Evolutionary conservation across 2,113 vertebrate genomes (phyloP), one percentile per base, ranked within the genome.

Genomic region (Butastur rufipennis): DNA sequence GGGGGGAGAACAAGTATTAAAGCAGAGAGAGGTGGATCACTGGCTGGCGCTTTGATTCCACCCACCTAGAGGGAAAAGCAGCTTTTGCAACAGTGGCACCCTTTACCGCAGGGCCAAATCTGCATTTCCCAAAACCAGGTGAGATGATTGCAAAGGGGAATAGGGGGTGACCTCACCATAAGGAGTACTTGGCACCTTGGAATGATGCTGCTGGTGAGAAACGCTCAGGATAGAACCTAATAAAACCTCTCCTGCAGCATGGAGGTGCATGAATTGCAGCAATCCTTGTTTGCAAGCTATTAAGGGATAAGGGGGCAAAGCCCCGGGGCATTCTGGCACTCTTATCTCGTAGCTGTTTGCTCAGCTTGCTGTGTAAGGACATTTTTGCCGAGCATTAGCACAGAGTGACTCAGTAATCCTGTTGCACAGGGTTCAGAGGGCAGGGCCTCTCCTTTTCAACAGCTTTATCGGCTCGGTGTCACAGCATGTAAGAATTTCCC

Each of bases 381-480:
- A 62, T 93, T 88, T 88, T 38, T 94, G 67, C 77, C 11, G 8
- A 79, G 92, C 58, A 0, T 81, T 77, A 73, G 88, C 79, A 15
- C 29, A 1, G 66, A 13, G 74, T 94, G 94, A 90, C 63, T 97
- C 94, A 90, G 50, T 79, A 25, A 92, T 95, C 88, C 92, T 63
- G 85, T 90, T 81, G 55, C 82, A 7, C 75, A 1, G 79, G 94
- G 93, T 94, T 90, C 90, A 58, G 53, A 96, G 95, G 81, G 82
- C 92, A 62, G 86, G 65, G 88, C 92, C 88, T 67, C 94, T 92
- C 71, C 90, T 88, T 68, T n/a, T 15, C n/a, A 40, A 12, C 16
- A 22, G 48, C 84, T 80, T 82, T 88, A 65, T 83, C 56, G 0
- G 27, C 85, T 91, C 29, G 1, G 5, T 36, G 91, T 29, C 2